Conservation (phyloP, 1,140 invertebrate genomes). For the Himalopsyche phryganea region DNA sequence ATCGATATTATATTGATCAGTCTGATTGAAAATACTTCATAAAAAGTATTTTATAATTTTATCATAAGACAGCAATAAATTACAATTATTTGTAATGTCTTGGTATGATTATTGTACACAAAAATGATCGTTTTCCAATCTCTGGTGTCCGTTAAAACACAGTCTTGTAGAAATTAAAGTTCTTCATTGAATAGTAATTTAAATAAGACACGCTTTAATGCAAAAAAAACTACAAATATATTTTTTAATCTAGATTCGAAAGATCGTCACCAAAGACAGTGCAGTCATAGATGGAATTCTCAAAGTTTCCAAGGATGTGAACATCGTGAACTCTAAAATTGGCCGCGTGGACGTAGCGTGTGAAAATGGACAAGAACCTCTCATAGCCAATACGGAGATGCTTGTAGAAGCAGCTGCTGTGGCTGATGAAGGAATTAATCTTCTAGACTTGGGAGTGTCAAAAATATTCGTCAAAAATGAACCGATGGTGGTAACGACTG, state of each 20-base stretch:
- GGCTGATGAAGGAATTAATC: constrained; percentile 1
- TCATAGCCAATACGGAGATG: constrained; percentile 10
- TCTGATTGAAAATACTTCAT: no score
- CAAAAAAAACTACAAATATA: no score
- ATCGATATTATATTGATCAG: no score
- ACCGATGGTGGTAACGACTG: constrained; percentile 8
- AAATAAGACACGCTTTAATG: no score
- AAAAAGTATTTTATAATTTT: no score
- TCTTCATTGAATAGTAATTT: no score
- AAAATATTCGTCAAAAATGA: constrained; percentile 12
- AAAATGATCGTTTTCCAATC: no score
- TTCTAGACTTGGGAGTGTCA: constrained; percentile 11
- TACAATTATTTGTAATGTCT: no score
- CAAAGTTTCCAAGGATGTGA: constrained; percentile 19
- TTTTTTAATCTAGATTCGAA: constrained; percentile 2
- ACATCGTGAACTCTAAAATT: constrained; percentile 12
- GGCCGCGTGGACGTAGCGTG: constrained; percentile 4
- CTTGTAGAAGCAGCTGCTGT: constrained; percentile 8
- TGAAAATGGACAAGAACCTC: background rate
- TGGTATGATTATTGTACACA: no score
- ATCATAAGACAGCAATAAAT: no score
- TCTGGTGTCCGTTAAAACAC: no score
- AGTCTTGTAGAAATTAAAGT: no score
- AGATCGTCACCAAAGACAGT: constrained; percentile 10
- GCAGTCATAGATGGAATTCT: constrained; percentile 17